Conservation (phyloP, 2,113 vertebrate species). For the Monopterus albus region DNA sequence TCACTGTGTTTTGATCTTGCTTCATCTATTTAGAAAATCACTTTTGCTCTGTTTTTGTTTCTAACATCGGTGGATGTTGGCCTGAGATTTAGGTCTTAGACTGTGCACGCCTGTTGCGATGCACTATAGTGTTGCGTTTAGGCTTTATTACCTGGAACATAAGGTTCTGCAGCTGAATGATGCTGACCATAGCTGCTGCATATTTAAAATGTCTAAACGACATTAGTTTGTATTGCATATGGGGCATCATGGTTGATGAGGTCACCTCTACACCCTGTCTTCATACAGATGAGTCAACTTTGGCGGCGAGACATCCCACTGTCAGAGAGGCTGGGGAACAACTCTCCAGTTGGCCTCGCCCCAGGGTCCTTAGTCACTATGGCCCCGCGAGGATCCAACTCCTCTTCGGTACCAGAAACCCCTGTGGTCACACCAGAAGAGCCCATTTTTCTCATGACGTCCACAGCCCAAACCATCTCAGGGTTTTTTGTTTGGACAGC, state of each 20-base stretch:
- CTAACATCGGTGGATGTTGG: conserved; percentile 12
- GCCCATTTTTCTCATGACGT: conserved; percentile 95
- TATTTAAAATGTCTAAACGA: too few relatives aligned
- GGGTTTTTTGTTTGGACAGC: conserved; percentile 97
- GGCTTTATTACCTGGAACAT: not conserved
- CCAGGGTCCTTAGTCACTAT: conserved; percentile 67
- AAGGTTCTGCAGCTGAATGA: not conserved
- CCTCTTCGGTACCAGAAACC: conserved; percentile 84
- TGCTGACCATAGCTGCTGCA: not conserved
- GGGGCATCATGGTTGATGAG: not conserved
- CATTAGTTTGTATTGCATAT: not conserved
- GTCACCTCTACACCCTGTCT: not conserved
- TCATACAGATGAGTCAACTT: conserved; percentile 74
- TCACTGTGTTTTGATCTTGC: conserved; percentile 33
- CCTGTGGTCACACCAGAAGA: conserved; percentile 85
- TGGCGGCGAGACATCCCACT: conserved; percentile 72
- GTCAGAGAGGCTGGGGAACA: conserved; percentile 65
- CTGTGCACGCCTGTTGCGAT: conserved; percentile 9
- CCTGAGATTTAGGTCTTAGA: conserved; percentile 24
- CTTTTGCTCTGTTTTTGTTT: conserved; percentile 20
- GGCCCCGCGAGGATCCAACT: conserved; percentile 75
- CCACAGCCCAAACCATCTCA: conserved; percentile 91
- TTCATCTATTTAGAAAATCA: conserved; percentile 23
- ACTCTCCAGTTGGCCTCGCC: conserved; percentile 66
- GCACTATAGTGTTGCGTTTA: conserved; percentile 24